Percentiles rank a stretch among this genome's conserved stretches.
phyloP scores from a whole-genome alignment of 2,113 vertebrate genomes.

The Xenus cinereus region DNA sequence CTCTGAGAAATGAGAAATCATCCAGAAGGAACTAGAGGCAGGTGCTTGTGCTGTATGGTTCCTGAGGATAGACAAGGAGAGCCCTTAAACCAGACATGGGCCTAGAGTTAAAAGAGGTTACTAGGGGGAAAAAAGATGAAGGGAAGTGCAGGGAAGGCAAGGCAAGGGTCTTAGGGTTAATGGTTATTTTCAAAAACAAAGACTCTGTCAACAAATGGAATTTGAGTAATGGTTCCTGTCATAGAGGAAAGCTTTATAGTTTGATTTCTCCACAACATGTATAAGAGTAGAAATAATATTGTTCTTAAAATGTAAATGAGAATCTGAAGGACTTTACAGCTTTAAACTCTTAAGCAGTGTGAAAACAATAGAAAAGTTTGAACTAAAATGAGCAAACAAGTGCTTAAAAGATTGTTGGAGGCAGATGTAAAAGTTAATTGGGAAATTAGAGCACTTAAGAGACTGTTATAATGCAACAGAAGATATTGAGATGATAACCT shows the following conservation, averaged over 20 bases:
- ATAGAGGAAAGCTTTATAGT: neutral
- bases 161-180: neutral
- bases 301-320: neutral
- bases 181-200: neutral
- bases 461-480: neutral
- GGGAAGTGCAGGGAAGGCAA: neutral
- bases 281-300: neutral
- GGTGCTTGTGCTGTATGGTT: neutral
- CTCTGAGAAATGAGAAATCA: neutral
- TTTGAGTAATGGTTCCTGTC: neutral
- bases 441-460: neutral
- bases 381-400: neutral
- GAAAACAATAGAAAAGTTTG: neutral
- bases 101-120: neutral
- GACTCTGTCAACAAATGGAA: neutral
- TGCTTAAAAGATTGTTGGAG: neutral
- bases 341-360: neutral
- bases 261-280: neutral
- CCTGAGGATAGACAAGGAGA: neutral
- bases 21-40: neutral
- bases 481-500: neutral
- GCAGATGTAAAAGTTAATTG: neutral
- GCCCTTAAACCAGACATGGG: neutral
- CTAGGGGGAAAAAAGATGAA: no score
- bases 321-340: neutral